These are phyloP conservation scores for Antigone vipio DNA, from an alignment of 2,113 vertebrate genomes.

Conservation along the genomic window DNA sequence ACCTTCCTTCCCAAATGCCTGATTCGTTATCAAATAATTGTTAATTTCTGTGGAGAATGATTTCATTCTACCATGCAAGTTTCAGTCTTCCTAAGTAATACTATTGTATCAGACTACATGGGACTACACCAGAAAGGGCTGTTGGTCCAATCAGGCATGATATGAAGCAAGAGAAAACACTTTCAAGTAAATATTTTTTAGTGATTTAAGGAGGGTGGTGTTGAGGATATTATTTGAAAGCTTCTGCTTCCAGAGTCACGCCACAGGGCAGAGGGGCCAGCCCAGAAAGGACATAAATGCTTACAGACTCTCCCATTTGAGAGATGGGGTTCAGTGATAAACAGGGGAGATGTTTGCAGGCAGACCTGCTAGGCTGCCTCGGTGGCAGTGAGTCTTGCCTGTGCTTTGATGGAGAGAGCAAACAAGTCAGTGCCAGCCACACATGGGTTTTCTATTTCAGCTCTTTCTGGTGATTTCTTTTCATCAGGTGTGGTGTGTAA, in stretches of 20 bases:
- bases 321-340: background rate
- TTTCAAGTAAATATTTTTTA: background rate
- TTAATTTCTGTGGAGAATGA: background rate
- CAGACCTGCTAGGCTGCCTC: background rate
- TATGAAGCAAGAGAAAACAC: background rate
- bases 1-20: background rate
- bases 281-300: background rate
- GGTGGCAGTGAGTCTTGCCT: background rate
- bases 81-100: background rate
- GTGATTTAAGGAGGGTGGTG: background rate
- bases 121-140: background rate
- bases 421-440: background rate
- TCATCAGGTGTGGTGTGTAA: background rate
- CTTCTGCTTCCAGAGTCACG: background rate
- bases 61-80: background rate
- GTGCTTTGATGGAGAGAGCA: background rate
- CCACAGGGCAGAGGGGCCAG: accelerated
- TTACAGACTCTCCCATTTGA: background rate
- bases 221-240: background rate
- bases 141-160: background rate
- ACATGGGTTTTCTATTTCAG: background rate
- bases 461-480: background rate
- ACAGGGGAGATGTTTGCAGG: background rate
- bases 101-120: background rate
- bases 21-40: background rate